Evolutionary conservation across 35 echinoderm and acorn worm species (phyloP).

Genomic region (Patiria miniata): DNA sequence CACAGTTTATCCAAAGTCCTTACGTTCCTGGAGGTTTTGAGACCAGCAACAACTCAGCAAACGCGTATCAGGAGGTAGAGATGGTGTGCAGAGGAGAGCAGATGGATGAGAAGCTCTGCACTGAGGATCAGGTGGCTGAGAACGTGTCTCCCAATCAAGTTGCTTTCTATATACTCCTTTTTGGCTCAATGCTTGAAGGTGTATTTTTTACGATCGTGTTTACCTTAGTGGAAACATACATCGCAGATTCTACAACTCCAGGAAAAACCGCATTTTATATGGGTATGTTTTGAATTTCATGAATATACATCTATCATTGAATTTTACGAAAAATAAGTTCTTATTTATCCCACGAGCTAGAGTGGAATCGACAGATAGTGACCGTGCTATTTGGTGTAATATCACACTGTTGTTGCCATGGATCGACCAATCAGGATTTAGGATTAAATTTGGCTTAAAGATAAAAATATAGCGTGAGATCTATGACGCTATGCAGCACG

Average conservation of each 20-base stretch:
- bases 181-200: neutral
- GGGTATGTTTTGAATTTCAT: neutral
- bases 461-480: no score
- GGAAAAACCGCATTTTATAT: neutral
- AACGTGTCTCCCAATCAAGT: neutral
- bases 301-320: no score
- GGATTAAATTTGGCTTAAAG: no score
- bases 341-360: no score
- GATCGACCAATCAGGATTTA: no score
- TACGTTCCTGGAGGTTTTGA: neutral
- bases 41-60: neutral
- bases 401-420: no score
- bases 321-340: no score
- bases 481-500: no score
- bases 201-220: neutral
- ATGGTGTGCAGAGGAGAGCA: neutral
- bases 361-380: no score
- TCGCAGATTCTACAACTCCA: neutral
- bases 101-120: neutral
- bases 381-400: no score
- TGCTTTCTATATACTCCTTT: neutral
- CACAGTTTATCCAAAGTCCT: neutral
- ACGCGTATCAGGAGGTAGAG: neutral
- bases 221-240: neutral
- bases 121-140: neutral